Base-by-base conservation (phyloP, 2,113 vertebrate species). In the Calyptomena viridis region DNA sequence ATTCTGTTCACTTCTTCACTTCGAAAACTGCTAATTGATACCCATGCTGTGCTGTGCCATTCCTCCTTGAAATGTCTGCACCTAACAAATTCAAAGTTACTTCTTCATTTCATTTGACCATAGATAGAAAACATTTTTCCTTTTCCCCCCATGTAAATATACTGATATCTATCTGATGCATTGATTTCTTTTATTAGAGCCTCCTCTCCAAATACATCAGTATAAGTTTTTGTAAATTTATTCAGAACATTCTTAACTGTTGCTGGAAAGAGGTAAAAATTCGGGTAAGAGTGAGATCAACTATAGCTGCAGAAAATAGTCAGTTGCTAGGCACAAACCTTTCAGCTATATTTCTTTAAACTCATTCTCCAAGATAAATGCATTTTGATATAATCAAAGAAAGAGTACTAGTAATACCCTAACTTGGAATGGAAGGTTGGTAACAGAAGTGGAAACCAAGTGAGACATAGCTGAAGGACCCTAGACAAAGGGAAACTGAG, bases 131-230 rank as follows among this genome's bases (percentile, higher is more conserved):
- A 47, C 47, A 42, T 1, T 25, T 27, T 25, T 75, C 2, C 3
- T 64, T 82, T 78, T 55, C 18, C 5, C 21, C 18, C 12, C 14
- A 5, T 16, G 8, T 40, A 59, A 20, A 7, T 27, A 39, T 35
- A 63, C 18, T 30, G 19, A 53, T 72, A 47, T 30, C 17, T 42
- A 35, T 33, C 27, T 52, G 11, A 58, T 47, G 9, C 1, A 20
- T 14, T 66, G 4, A 5, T 1, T 40, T 47, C 64, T 50, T 40
- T 63, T 72, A 71, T 37, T 13, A 92, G 17, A n/a, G 7, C 6
- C 6, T 31, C 5, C 10, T 12, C 14, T 19, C 8, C 59, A 52
- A 84, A 33, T 6, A 25, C 0, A 0, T 66, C 22, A 66, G 6
- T 11, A 40, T 17, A 46, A 87, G 9, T 28, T 56, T 58, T 78